phyloP scores from a whole-genome alignment of 1,140 invertebrate genomes.

The Atopsyche davidsoni region DNA sequence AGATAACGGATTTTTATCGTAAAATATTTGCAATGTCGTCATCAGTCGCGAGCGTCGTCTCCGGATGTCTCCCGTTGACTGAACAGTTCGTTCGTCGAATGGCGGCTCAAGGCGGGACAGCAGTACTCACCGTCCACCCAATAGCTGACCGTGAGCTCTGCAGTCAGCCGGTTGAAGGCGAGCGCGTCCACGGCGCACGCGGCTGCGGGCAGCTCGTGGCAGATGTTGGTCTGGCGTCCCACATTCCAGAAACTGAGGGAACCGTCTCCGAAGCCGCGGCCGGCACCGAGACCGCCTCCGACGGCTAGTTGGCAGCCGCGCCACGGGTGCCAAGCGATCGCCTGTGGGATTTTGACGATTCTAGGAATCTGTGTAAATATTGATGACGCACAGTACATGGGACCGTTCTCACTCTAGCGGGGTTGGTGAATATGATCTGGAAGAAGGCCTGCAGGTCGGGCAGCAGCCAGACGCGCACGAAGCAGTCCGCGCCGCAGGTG shows the following conservation, averaged over 20 bases:
- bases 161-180: conserved; percentile 21
- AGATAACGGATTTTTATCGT: background rate
- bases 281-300: conserved; percentile 13
- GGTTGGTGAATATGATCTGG: conserved; percentile 22
- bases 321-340: conserved; percentile 27
- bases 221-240: conserved; percentile 14
- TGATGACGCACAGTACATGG: background rate
- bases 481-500: conserved; percentile 22
- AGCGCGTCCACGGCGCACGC: conserved; percentile 19
- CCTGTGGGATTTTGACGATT: conserved; percentile 5
- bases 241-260: conserved; percentile 25
- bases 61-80: too few relatives aligned
- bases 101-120: too few relatives aligned
- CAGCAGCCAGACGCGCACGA: conserved; percentile 20
- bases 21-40: too few relatives aligned
- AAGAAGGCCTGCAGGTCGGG: conserved; percentile 19
- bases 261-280: conserved; percentile 19
- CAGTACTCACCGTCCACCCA: conserved; percentile 25
- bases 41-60: too few relatives aligned
- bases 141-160: conserved; percentile 24
- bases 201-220: conserved; percentile 15
- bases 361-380: background rate
- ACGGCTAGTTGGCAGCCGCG: conserved; percentile 19
- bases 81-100: too few relatives aligned
- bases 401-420: conserved; percentile 17